Base-by-base conservation (phyloP, 2,797 vertebrate genomes). In the Platyrinchus mystaceus region DNA sequence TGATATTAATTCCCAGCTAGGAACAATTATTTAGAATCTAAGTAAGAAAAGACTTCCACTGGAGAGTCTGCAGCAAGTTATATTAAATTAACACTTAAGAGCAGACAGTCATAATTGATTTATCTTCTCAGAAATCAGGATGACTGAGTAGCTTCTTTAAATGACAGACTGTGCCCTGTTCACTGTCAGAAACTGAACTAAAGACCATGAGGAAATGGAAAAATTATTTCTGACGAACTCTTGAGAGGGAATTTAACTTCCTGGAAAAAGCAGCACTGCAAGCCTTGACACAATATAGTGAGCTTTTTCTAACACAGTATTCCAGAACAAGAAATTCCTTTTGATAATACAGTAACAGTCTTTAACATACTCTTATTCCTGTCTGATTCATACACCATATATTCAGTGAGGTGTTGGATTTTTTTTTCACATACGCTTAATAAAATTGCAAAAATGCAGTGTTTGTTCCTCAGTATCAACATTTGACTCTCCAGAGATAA, bases 21-120 rank as follows among this genome's bases (percentile, higher is more conserved):
- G 58, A 90, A 64, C 47, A 77, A 77, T 91, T 94, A 92, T 67
- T 94, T 76, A 84, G 67, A 86, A 41, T 13, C 12, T 37, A 69
- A 46, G 14, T 55, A 76, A 86, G 83, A 86, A 90, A 70, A 36
- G 30, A 52, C 77, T 91, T 92, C 58, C 16, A 62, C 60, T 87
- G 87, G 77, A 84, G 73, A 63, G 70, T 64, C 89, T 93, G 81
- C 26, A 77, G 74, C 67, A 89, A 82, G 49, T 78, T 89, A 7
- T 68, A 91, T 96, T 96, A 68, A 52, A 83, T 94, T 93, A 96
- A 74, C 83, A 89, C 74, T 77, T 91, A 37, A 84, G 63, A 93
- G 30, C 91, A 95, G 83, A 82, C 64, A 3, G 8, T 68, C 23
- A 3, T 93, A 96, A 94, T 47, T 93, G 59, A 58, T 84, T 96